A percentile compares a stretch with the other conserved stretches of the same genome.
Conservation (phyloP, 2,797 vertebrate genomes). For the Tapirus indicus region DNA sequence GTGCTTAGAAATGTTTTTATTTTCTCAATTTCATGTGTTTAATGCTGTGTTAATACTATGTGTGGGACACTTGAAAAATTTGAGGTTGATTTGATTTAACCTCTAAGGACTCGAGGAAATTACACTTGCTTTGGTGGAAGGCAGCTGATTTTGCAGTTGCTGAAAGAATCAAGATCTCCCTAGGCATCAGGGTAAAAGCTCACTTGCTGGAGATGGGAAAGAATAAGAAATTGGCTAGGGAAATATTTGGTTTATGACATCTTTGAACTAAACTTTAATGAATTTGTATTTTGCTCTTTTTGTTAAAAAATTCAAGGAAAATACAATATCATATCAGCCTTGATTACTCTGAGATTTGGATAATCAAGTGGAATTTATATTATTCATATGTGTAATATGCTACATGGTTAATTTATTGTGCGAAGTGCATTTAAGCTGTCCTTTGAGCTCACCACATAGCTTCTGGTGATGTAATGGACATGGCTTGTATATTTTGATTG, state of each 20-base stretch:
- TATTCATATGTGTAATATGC: background rate
- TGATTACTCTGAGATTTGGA: background rate
- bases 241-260: background rate
- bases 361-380: background rate
- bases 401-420: background rate
- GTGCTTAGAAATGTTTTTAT: background rate
- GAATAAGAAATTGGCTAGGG: background rate
- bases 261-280: background rate
- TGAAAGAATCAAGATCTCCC: background rate
- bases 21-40: background rate
- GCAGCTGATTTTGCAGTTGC: background rate
- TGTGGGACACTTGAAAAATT: background rate
- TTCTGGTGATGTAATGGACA: background rate
- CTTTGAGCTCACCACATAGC: background rate
- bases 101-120: background rate
- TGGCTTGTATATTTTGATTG: background rate
- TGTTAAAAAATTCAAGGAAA: background rate
- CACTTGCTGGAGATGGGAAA: background rate
- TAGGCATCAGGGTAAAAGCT: background rate
- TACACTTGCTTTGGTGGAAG: background rate
- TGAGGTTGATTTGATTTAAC: background rate
- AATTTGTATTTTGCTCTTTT: background rate
- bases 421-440: background rate
- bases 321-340: background rate
- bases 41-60: background rate